Base-by-base conservation (phyloP, 1,140 invertebrate genomes). In the Batillaria attramentaria region DNA sequence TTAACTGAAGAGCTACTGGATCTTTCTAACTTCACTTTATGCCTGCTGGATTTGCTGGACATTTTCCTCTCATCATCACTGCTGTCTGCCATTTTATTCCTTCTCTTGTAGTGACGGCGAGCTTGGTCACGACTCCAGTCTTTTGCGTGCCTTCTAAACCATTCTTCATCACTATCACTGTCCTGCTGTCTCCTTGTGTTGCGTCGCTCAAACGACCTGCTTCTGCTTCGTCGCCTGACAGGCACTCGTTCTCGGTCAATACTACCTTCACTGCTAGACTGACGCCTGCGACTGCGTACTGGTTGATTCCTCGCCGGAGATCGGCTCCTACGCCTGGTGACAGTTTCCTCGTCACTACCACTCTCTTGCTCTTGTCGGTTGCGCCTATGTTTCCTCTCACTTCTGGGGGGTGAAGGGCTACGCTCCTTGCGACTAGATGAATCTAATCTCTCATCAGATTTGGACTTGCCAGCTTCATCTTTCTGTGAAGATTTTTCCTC, bases 81-180 rank as follows among this genome's bases (percentile, higher is more conserved):
- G 3, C 74, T 37, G n/a, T 68, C 57, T 31, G 62, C 31, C 35
- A 33, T n/a, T 35, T 76, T 46, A 18, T 37, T 41, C 35, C 57
- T 65, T 28, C 60, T n/a, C 31, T 76, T 76, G 42, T 68, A 68
- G 39, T 65, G 60, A 3, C 41, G 62, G 31, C 60, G 28, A 20
- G 60, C 57, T 16, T 66, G 62, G 60, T 66, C 57, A 24, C 74
- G n/a, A 20, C 74, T 76, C 60, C 74, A 76, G 37, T 68, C 60
- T 62, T 62, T 43, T 28, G 42, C 57, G 39, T 57, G 46, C 31
- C 46, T 43, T 37, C 72, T 28, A 18, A 60, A 35, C 2, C 31
- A 39, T 41, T 76, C 74, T 66, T 76, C 57, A 43, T 76, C 74
- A 42, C 37, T 76, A 28, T 77, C 46, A 41, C 60, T 68, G 31